Evolutionary conservation across 2,113 vertebrate genomes (phyloP).

Genomic region (Psammodynastes pulverulentus): DNA sequence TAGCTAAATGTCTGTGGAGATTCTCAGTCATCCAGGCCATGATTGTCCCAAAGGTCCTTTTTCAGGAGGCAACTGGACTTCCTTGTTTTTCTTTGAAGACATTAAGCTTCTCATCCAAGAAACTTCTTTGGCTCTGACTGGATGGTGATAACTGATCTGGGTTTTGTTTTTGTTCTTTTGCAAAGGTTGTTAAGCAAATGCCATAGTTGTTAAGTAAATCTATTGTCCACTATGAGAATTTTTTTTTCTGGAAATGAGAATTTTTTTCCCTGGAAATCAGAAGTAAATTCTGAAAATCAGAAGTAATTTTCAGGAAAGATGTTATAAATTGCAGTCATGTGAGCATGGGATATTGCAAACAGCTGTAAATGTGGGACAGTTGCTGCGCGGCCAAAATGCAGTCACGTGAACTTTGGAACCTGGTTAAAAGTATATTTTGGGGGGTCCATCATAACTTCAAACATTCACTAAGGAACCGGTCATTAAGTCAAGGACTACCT

Average conservation of each 20-base stretch:
- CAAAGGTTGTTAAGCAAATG: neutral
- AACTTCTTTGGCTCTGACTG: too few relatives aligned
- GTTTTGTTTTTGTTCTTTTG: neutral
- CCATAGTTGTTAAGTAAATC: neutral
- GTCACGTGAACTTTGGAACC: neutral
- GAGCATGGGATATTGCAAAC: neutral
- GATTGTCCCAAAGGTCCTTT: too few relatives aligned
- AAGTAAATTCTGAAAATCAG: neutral
- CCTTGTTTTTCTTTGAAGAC: too few relatives aligned
- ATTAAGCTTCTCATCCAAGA: too few relatives aligned
- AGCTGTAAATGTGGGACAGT: neutral
- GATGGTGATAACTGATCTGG: too few relatives aligned
- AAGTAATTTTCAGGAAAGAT: neutral
- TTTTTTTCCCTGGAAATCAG: neutral
- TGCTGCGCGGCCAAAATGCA: neutral
- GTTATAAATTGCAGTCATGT: neutral
- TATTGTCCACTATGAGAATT: too few relatives aligned
- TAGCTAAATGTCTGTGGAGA: too few relatives aligned
- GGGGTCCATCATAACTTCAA: neutral
- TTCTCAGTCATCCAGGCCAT: too few relatives aligned
- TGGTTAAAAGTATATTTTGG: neutral
- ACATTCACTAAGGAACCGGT: neutral
- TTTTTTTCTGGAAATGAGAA: too few relatives aligned
- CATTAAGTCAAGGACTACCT: neutral
- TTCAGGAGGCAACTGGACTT: too few relatives aligned